Evolutionary conservation across 2,113 vertebrate genomes (phyloP), one percentile per base, ranked within the genome.

Genomic region (Colinus virginianus): DNA sequence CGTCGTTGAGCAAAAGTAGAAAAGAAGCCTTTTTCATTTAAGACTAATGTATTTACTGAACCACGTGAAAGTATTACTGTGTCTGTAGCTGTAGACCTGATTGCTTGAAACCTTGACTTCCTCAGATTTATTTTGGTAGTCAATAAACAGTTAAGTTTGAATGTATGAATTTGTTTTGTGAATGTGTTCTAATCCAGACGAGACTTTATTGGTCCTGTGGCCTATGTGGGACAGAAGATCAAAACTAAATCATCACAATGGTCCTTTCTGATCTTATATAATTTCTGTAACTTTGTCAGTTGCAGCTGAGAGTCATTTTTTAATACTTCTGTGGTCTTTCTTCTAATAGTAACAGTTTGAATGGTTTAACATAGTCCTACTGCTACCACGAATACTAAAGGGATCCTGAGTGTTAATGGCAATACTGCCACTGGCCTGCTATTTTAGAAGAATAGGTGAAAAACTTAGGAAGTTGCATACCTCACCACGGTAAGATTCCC

Each of bases 371-470:
- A 95, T 96, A 96, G 91, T 81, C 95, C 91, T 86, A 95, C 93
- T 96, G 93, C 93, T 95, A 90, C 96, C 85, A 96, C 88, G 93
- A 94, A 96, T 96, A 96, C 93, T 94, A 96, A 96, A 94, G 94
- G 48, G 95, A 96, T 94, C 90, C 95, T 95, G 94, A 95, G 90
- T 95, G 87, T 96, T 95, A 94, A 96, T 96, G 96, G 94, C 91
- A 96, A 8, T 95, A 96, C 93, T 96, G 96, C 93, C 95, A 95
- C 85, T 95, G 96, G 95, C 93, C 94, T 96, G 90, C 95, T 96
- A 96, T 91, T 96, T 96, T 95, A 95, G 94, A 96, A 96, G 96
- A 96, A 95, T 96, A 96, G 95, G 95, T 96, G 94, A 95, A 94
- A 95, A 95, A 90, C 94, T 94, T 96, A 95, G 95, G 68, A 96